phyloP scores from a whole-genome alignment of 2,888 invertebrate genomes.

The Harmothoe impar region DNA sequence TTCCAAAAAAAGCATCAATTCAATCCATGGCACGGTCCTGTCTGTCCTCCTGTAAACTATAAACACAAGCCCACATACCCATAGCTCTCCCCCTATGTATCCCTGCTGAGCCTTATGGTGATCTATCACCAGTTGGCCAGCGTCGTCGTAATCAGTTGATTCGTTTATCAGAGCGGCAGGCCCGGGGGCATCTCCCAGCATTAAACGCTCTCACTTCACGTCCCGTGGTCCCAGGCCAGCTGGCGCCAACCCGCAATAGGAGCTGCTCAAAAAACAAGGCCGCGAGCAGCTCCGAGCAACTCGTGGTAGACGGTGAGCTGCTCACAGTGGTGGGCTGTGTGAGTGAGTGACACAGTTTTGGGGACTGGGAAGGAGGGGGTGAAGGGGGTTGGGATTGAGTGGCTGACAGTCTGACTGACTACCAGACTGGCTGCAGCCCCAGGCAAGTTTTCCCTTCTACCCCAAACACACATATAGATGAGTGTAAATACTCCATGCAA shows the following conservation, averaged over 20 bases:
- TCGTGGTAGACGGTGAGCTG: not conserved
- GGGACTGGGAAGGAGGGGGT: slow-evolving; percentile 27
- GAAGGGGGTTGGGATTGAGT: not conserved
- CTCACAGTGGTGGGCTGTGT: not conserved
- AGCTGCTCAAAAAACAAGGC: slow-evolving; percentile 3
- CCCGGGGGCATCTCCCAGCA: slow-evolving; percentile 6
- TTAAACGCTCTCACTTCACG: not conserved
- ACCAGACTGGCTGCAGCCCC: no score
- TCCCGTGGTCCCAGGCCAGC: not conserved
- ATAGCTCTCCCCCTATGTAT: no score
- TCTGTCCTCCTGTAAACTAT: no score
- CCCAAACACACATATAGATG: no score
- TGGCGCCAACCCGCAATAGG: slow-evolving; percentile 22
- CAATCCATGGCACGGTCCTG: no score
- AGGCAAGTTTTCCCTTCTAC: no score
- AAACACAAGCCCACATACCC: no score
- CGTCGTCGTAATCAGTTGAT: slow-evolving; percentile 25
- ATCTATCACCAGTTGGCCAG: not conserved
- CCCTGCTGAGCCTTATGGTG: not conserved
- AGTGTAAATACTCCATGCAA: no score
- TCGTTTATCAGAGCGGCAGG: not conserved
- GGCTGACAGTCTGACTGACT: not conserved
- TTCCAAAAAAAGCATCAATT: no score
- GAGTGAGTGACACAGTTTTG: slow-evolving; percentile 35
- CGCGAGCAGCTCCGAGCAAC: not conserved